Base-by-base conservation (phyloP, 2,888 invertebrate genomes). In the Lathronympha strigana region DNA sequence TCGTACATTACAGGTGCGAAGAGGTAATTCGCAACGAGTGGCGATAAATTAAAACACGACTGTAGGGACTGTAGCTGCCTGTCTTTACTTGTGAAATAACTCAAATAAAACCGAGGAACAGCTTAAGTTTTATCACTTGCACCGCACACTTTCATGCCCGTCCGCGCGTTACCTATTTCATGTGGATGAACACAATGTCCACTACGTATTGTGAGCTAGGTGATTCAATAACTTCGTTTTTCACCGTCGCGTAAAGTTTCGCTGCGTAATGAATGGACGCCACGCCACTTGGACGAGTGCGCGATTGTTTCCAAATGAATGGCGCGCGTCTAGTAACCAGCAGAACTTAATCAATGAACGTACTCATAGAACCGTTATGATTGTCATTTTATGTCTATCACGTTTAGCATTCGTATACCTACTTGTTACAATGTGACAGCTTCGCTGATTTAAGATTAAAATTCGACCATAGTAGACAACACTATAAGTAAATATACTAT, bases 201-300 rank as follows among this genome's bases (percentile, higher is more conserved):
- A 64, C 58, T 45, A 60, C 67, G 71, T 67, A 63, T 67, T 68
- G 72, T 70, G 63, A 50, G 71, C 70, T 69, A 64, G 68, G 68
- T 72, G 70, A 73, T 79, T 75, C 72, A 75, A 76, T 78, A 78
- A 76, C 73, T 71, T 69, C 63, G 54, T 62, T 73, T 61, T 51
- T 49, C 58, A 62, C 61, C 54, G 47, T 49, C 63, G 33, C 60
- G 64, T 55, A 47, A 57, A 51, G 61, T 61, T 61, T 47, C 45
- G 61, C 28, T 28, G 43, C 64, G 60, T 61, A 54, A 61, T 66
- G 47, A 61, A 61, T 66, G 60, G 23, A 47, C 38, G 38, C 36
- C 49, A 47, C 38, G 38, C 36, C 49, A 15, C 64, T 45, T 51
- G 33, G 45, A 58, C 28, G 64, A 53, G 55, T 57, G 63, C 38